Percentiles rank a stretch among this genome's conserved stretches.
Conservation (phyloP, 2,113 vertebrate genomes). For the Plecotus auritus region DNA sequence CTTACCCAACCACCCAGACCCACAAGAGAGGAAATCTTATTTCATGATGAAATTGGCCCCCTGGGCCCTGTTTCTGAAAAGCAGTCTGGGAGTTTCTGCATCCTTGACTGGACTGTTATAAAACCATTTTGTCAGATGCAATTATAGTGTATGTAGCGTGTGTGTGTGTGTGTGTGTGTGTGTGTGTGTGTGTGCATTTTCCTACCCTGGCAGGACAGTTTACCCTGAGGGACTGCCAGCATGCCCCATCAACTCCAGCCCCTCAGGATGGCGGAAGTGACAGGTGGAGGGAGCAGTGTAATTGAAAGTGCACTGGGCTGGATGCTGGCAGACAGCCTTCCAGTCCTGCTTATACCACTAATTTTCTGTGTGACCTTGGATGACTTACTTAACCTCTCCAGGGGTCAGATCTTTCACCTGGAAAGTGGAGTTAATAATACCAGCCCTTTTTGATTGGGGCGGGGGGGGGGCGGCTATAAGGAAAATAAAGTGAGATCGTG, state of each 20-base stretch:
- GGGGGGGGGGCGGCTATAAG: background rate
- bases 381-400: constrained; percentile 19
- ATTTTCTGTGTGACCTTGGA: constrained; percentile 41
- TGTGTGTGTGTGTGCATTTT: background rate
- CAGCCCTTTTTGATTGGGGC: constrained; percentile 1
- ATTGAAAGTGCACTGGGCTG: background rate
- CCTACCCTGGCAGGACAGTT: background rate
- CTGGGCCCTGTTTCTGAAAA: background rate
- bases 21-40: background rate
- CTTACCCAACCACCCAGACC: background rate
- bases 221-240: background rate
- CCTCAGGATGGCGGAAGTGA: background rate
- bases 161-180: background rate
- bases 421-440: constrained; percentile 41
- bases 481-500: background rate
- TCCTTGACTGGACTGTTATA: constrained; percentile 3
- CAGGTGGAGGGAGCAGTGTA: background rate
- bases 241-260: background rate
- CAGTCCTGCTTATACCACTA: background rate
- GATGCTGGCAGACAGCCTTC: background rate
- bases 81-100: constrained; percentile 18
- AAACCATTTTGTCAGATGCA: constrained; percentile 18
- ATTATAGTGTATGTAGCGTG: background rate
- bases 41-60: background rate
- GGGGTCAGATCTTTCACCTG: constrained; percentile 24